phyloP scores from a whole-genome alignment of 2,888 invertebrate species.

The Drosophila subquinaria region DNA sequence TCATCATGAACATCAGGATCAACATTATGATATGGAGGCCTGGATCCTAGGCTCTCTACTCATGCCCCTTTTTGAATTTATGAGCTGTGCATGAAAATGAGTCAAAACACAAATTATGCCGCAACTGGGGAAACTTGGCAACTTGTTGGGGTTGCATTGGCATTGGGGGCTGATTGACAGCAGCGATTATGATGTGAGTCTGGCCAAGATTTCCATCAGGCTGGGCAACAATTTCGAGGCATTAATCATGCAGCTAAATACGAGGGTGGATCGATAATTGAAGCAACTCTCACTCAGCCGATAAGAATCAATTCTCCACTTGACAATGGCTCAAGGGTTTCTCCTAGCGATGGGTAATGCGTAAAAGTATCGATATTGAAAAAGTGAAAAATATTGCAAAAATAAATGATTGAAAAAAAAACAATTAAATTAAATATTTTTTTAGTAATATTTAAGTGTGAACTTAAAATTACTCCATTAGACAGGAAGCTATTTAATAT shows the following conservation, averaged over 20 bases:
- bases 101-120: constrained; percentile 82
- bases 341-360: neutral
- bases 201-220: constrained; percentile 67
- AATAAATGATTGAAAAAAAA: too few relatives aligned
- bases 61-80: constrained; percentile 60
- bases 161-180: constrained; percentile 63
- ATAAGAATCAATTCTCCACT: constrained; percentile 36
- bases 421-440: too few relatives aligned
- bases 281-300: constrained; percentile 36
- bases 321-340: constrained; percentile 22
- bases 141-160: constrained; percentile 25
- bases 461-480: too few relatives aligned
- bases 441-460: too few relatives aligned
- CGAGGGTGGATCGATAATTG: constrained; percentile 53
- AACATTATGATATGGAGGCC: constrained; percentile 8
- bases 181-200: constrained; percentile 75
- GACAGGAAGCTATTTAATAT: too few relatives aligned
- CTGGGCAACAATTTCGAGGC: constrained; percentile 66
- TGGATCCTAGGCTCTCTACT: constrained; percentile 19
- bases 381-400: too few relatives aligned
- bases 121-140: constrained; percentile 37
- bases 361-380: neutral
- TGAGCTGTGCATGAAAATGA: constrained; percentile 81
- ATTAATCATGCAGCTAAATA: constrained; percentile 73
- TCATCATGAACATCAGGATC: constrained; percentile 33